Percentiles rank a stretch among this genome's conserved stretches.
Evolutionary conservation across 2,888 invertebrate genomes (phyloP).

Genomic region (Zonitis immaculata): DNA sequence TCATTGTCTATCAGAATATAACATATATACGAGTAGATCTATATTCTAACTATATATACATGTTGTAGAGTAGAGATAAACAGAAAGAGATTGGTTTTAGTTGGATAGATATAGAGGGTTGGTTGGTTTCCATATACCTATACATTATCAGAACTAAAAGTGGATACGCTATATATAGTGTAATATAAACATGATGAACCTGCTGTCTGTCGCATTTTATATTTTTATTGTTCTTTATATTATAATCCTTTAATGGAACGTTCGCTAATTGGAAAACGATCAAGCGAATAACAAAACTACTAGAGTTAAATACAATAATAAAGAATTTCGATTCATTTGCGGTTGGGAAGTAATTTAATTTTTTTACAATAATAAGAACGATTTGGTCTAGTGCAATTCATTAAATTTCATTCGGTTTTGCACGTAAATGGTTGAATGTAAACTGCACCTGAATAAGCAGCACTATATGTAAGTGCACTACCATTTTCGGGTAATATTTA

Average conservation of each 20-base stretch:
- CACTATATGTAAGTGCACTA: neutral
- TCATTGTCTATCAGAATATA: neutral
- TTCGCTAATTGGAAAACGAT: neutral
- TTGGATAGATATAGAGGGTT: neutral
- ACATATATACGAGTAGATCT: too few relatives aligned
- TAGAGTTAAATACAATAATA: too few relatives aligned
- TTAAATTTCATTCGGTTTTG: neutral
- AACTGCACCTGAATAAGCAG: conserved; percentile 10
- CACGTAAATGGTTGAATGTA: conserved; percentile 7
- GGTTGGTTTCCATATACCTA: neutral
- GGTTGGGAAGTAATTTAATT: too few relatives aligned
- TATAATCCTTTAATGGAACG: neutral
- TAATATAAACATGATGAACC: too few relatives aligned
- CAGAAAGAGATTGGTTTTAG: neutral
- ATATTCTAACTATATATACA: too few relatives aligned
- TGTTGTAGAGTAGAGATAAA: too few relatives aligned
- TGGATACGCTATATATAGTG: neutral
- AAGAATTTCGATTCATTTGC: too few relatives aligned
- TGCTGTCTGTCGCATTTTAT: neutral
- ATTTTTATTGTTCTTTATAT: neutral
- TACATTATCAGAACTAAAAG: neutral
- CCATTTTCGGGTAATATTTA: neutral
- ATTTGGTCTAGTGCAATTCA: neutral
- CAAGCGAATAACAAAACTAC: neutral
- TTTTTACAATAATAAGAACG: too few relatives aligned